Conservation (phyloP, 2,888 invertebrate genomes). For the Didymodactylos carnosus region DNA sequence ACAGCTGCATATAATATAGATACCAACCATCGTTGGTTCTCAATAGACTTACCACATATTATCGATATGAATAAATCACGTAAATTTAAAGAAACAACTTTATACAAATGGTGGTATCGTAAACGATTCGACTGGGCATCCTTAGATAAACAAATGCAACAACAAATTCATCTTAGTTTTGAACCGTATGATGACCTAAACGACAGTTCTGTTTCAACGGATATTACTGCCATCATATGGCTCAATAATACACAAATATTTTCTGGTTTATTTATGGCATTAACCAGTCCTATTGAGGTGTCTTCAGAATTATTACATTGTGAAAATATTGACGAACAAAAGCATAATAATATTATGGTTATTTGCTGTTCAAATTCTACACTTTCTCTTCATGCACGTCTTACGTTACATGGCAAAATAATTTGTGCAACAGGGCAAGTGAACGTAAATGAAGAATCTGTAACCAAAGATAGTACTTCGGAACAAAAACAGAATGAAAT, state of each 20-base stretch:
- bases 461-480: not conserved
- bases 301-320: not conserved
- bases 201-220: not conserved
- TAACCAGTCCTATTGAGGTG: not conserved
- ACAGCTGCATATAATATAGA: not conserved
- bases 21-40: not conserved
- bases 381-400: not conserved
- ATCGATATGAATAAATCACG: not conserved
- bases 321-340: not conserved
- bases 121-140: not conserved
- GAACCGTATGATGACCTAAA: not conserved
- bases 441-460: not conserved
- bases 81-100: too few relatives aligned
- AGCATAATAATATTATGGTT: not conserved
- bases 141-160: not conserved
- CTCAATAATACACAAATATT: not conserved
- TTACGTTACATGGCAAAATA: not conserved
- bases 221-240: not conserved
- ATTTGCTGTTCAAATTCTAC: not conserved
- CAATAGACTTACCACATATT: not conserved
- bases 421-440: not conserved
- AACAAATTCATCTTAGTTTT: not conserved
- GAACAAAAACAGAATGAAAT: not conserved
- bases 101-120: not conserved
- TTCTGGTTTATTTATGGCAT: not conserved